phyloP scores from a whole-genome alignment of 2,888 invertebrate genomes.

The Hyposoter dolosus region DNA sequence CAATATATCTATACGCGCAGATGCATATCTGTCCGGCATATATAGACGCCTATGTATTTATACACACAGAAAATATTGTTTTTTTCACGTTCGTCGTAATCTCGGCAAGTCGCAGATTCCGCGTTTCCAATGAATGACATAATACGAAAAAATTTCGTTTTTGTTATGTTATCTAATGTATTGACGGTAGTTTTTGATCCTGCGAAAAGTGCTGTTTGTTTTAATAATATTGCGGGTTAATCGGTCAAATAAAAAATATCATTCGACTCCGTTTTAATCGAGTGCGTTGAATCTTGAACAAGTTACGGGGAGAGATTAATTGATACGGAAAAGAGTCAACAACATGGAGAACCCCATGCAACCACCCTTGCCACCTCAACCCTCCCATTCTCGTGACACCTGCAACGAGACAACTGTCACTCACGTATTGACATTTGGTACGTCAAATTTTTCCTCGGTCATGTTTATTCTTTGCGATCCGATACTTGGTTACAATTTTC shows the following conservation, averaged over 20 bases:
- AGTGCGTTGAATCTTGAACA: constrained; percentile 31
- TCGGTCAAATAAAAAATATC: constrained; percentile 9
- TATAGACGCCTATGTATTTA: constrained; percentile 6
- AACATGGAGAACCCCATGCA: constrained; percentile 78
- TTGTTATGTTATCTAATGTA: constrained; percentile 33
- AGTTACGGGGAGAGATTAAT: neutral
- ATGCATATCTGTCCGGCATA: neutral
- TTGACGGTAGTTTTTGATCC: neutral
- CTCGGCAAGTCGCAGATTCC: constrained; percentile 31
- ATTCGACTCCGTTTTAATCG: neutral
- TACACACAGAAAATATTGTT: constrained; percentile 6
- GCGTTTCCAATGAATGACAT: constrained; percentile 43
- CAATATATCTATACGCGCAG: constrained; percentile 5
- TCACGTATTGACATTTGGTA: constrained; percentile 87
- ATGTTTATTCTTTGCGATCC: constrained; percentile 4
- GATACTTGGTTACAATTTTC: neutral
- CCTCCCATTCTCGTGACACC: constrained; percentile 67
- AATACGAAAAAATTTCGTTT: constrained; percentile 32
- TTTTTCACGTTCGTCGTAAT: constrained; percentile 26
- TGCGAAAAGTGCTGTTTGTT: constrained; percentile 12
- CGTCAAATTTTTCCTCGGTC: constrained; percentile 60
- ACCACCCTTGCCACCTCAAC: constrained; percentile 72
- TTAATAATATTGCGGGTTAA: constrained; percentile 20
- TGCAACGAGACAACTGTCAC: constrained; percentile 85
- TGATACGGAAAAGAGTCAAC: constrained; percentile 3